A percentile compares a stretch with the other conserved stretches of the same genome.
Evolutionary conservation across 2,888 invertebrate genomes (phyloP).

Genomic region (Cloeon dipterum): DNA sequence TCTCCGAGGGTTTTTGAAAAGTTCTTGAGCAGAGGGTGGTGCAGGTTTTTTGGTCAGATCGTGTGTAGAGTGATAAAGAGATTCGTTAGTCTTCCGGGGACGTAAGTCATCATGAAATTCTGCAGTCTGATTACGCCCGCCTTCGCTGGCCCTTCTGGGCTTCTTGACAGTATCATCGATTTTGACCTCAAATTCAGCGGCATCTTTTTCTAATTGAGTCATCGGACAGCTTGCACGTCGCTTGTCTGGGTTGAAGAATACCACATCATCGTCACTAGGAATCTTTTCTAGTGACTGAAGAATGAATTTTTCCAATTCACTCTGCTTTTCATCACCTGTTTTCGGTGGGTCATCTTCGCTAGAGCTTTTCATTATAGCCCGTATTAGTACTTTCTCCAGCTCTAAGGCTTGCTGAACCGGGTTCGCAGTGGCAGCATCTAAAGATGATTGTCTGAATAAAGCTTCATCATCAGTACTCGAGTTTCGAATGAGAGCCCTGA

Average conservation of each 20-base stretch:
- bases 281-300: background rate
- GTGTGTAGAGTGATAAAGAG: background rate
- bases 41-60: background rate
- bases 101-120: background rate
- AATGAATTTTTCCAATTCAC: background rate
- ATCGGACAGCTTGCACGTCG: background rate
- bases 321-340: background rate
- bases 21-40: background rate
- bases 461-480: conserved; percentile 1
- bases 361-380: background rate
- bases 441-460: background rate
- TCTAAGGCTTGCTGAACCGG: background rate
- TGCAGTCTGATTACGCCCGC: background rate
- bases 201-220: background rate
- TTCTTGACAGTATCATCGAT: background rate
- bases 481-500: background rate
- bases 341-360: conserved; percentile 1
- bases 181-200: background rate
- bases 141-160: background rate
- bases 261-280: background rate
- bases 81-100: background rate
- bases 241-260: background rate
- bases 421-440: background rate
- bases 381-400: background rate
- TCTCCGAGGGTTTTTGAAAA: background rate